Evolutionary conservation across 2,797 vertebrate species (phyloP), one percentile per base, ranked within the genome.

Genomic region (Diplodus sargus): DNA sequence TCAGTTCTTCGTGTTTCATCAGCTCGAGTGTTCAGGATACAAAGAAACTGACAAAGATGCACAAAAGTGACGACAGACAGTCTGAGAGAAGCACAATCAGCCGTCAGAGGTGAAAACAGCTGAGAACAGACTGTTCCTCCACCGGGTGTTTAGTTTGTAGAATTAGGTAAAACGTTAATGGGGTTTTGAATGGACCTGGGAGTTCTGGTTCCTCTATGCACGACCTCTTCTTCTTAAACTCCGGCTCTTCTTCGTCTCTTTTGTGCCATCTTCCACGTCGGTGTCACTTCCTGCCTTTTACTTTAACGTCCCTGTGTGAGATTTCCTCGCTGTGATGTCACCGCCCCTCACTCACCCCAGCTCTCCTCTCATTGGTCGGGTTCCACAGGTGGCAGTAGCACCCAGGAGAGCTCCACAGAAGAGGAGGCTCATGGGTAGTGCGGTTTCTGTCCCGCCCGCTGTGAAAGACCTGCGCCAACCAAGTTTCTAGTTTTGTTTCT

Each of bases 341-440:
- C 62, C 58, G 16, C 3, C 58, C 60, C 43, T 70, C 77, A 57
- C 85, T 85, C 82, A 91, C 64, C 59, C 65, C 70, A 23, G 62
- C 81, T 90, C 86, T 92, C 82, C 86, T 91, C 84, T 93, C 84
- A 89, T 88, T 93, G 88, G 83, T 86, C 85, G 86, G 82, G 63
- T 85, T 60, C 83, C 83, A 82, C 90, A 97, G 96, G 96, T 92
- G 91, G 90, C 86, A 93, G 87, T 87, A 86, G 80, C 88, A 87
- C 90, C 90, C 93, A 92, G 90, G 93, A 95, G 59, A 85, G 91
- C 74, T 87, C 91, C 64, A 91, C 94, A 25, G 94, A 94, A 77
- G 96, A 96, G 67, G 95, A 95, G 75, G 93, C 91, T 90, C 91
- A 92, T 34, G 95, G 93, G 91, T 93, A 94, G 86, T 90, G 86